phyloP scores from a whole-genome alignment of 1,140 invertebrate genomes.

The Eciton burchellii region DNA sequence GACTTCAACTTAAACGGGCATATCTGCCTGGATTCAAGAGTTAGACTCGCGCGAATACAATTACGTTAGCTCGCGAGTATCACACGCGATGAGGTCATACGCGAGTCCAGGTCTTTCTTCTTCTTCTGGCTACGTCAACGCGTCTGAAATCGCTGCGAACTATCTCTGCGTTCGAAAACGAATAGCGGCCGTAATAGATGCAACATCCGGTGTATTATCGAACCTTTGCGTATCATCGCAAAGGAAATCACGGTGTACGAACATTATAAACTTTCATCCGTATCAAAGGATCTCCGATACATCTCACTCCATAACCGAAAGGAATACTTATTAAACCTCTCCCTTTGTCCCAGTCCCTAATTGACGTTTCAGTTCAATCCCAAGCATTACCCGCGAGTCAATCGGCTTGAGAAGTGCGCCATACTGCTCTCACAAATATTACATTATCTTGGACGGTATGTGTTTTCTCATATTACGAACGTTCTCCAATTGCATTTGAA shows the following conservation, averaged over 20 bases:
- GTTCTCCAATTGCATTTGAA: conserved; percentile 65
- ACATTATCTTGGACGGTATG: conserved; percentile 74
- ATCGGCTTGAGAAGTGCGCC: conserved; percentile 42
- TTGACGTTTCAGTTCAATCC: conserved; percentile 58
- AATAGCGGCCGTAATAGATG: too few relatives aligned
- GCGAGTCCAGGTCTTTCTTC: background rate
- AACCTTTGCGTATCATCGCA: too few relatives aligned
- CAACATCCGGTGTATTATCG: too few relatives aligned
- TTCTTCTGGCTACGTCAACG: background rate
- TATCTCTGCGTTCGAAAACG: too few relatives aligned
- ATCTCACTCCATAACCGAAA: conserved; percentile 27
- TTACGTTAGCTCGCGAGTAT: conserved; percentile 20
- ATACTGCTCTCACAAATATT: conserved; percentile 60
- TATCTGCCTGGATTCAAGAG: conserved; percentile 15
- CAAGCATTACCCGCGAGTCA: conserved; percentile 57
- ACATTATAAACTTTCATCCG: background rate
- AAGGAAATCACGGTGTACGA: too few relatives aligned
- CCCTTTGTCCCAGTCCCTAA: conserved; percentile 46
- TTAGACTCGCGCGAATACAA: conserved; percentile 12
- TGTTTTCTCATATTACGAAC: conserved; percentile 67
- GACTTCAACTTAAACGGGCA: conserved; percentile 31
- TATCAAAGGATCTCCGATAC: background rate
- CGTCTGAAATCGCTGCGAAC: background rate
- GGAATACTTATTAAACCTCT: conserved; percentile 28
- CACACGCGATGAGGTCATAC: background rate